phyloP scores from a whole-genome alignment of 2,888 invertebrate genomes.

The Pterostichus niger region DNA sequence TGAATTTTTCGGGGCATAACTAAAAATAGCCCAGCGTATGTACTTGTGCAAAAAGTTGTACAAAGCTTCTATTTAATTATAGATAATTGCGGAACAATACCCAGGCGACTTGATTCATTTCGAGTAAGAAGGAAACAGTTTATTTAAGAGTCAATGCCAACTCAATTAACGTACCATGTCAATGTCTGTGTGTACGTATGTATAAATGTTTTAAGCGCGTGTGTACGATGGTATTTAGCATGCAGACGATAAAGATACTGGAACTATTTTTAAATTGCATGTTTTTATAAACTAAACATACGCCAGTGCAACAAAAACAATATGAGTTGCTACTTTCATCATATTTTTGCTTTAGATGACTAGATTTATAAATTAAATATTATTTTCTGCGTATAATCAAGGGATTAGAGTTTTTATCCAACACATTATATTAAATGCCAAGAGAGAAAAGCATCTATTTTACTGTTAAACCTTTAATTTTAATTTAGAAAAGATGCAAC shows the following conservation, averaged over 20 bases:
- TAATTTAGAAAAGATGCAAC: no score
- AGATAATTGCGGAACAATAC: constrained; percentile 31
- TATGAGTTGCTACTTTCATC: not conserved
- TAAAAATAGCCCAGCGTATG: no score
- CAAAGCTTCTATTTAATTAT: constrained; percentile 16
- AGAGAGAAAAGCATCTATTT: no score
- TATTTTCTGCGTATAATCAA: no score
- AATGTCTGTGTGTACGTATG: not conserved
- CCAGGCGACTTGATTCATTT: constrained; percentile 41
- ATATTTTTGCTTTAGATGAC: no score
- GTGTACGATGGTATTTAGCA: not conserved
- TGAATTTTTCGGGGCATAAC: no score
- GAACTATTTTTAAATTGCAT: not conserved
- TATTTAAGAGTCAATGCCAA: constrained; percentile 47
- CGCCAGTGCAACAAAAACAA: constrained; percentile 10
- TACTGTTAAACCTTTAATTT: no score
- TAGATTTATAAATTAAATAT: no score
- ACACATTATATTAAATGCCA: no score
- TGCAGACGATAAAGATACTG: not conserved
- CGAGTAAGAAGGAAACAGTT: constrained; percentile 46
- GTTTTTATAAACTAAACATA: not conserved
- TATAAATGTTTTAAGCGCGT: not conserved
- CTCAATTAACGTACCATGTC: constrained; percentile 15
- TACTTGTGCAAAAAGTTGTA: no score
- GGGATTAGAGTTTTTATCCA: no score